phyloP scores from a whole-genome alignment of 2,113 vertebrate species.

The Perca fluviatilis region DNA sequence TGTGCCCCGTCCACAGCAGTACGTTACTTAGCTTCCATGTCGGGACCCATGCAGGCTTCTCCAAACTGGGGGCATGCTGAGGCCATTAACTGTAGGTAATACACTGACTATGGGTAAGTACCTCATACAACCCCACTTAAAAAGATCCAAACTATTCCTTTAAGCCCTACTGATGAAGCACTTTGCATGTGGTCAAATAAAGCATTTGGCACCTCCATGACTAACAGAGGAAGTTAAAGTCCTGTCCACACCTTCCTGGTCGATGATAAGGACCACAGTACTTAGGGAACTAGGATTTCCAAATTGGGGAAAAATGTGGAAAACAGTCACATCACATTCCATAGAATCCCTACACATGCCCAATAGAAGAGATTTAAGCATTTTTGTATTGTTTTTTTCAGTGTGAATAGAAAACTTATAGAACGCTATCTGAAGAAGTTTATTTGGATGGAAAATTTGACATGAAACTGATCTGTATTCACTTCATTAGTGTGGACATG shows the following conservation, averaged over 20 bases:
- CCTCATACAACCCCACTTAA: no score
- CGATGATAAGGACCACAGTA: not conserved
- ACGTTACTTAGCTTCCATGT: no score
- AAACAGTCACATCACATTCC: not conserved
- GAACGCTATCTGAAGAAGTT: not conserved
- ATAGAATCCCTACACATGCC: not conserved
- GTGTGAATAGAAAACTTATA: not conserved
- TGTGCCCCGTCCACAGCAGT: no score
- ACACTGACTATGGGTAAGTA: no score
- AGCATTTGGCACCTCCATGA: not conserved
- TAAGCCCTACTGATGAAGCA: not conserved
- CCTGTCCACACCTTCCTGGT: not conserved
- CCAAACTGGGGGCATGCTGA: no score
- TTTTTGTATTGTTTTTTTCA: not conserved
- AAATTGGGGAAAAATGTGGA: not conserved
- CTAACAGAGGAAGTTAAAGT: not conserved
- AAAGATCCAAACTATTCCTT: no score
- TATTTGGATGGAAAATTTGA: not conserved
- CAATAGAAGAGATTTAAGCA: fast-evolving
- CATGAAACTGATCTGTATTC: not conserved
- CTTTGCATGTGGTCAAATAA: not conserved
- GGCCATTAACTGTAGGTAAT: no score
- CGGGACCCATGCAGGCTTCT: no score
- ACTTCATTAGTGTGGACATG: not conserved
- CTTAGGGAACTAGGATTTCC: not conserved